These are phyloP conservation scores for Drymonia ruficornis DNA, from an alignment of 2,888 invertebrate species.

Conservation along the genomic window DNA sequence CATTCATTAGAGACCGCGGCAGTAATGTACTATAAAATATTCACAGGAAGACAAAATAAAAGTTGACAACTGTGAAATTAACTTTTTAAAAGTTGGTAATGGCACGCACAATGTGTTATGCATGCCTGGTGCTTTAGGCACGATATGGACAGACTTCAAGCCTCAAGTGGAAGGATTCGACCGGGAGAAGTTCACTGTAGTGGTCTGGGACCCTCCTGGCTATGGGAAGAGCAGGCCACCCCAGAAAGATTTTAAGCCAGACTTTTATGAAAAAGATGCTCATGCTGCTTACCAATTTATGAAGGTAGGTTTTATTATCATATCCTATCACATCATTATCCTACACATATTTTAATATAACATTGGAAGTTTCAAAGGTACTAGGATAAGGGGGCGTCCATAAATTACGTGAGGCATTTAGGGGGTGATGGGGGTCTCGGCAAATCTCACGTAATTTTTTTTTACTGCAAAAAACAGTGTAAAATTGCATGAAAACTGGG, in stretches of 20 bases:
- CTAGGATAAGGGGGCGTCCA: too few species aligned
- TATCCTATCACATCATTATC: too few species aligned
- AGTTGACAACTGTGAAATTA: conserved; percentile 84
- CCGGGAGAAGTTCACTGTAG: conserved; percentile 85
- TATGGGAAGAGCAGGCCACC: conserved; percentile 94
- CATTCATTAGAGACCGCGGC: too few species aligned
- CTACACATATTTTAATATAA: too few species aligned
- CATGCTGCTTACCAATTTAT: conserved; percentile 88
- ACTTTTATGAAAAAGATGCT: conserved; percentile 92
- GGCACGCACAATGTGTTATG: conserved; percentile 87
- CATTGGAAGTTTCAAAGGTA: too few species aligned
- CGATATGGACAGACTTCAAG: conserved; percentile 92
- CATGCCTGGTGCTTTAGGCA: conserved; percentile 92
- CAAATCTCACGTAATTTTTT: too few species aligned
- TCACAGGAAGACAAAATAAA: conserved; percentile 86
- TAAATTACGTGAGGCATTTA: too few species aligned
- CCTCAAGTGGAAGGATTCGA: conserved; percentile 89
- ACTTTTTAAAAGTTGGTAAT: conserved; percentile 85
- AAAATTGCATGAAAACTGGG: too few species aligned
- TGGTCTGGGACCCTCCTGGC: conserved; percentile 95
- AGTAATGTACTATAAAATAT: too few species aligned
- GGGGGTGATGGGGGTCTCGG: too few species aligned
- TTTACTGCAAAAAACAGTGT: too few species aligned
- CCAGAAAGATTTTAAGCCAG: conserved; percentile 86
- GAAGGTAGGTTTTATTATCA: conserved; percentile 71